Conservation (phyloP, 2,113 vertebrate genomes). For the Indicator indicator region DNA sequence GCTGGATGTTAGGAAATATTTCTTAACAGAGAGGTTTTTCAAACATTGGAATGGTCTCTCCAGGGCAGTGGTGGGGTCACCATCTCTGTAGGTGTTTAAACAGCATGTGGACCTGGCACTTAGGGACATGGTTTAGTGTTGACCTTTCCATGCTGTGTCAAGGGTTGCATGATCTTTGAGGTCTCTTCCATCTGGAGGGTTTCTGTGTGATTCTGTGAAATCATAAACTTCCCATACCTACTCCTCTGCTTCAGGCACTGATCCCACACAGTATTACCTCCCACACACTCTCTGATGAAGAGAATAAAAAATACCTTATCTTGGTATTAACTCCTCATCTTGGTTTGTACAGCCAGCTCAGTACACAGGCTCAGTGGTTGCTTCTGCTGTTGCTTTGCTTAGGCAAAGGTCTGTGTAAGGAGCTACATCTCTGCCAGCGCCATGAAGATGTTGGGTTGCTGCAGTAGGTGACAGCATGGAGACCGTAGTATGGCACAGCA, state of each 20-base stretch:
- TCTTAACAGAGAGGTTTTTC: no score
- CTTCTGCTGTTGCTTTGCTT: neutral
- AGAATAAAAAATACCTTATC: neutral
- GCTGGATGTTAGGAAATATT: no score
- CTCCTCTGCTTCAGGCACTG: neutral
- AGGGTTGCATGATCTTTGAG: no score
- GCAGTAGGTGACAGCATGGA: neutral
- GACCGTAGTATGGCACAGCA: accelerated
- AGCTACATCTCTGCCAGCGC: neutral
- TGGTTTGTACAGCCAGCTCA: neutral
- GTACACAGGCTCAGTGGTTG: neutral
- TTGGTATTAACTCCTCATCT: neutral
- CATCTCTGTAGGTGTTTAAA: no score
- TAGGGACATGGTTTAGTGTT: no score
- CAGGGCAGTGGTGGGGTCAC: no score
- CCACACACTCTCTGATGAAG: neutral
- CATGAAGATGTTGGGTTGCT: neutral
- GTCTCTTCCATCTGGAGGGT: no score
- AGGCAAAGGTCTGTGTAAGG: neutral
- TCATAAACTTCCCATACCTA: neutral
- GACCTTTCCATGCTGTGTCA: no score
- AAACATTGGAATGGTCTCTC: no score
- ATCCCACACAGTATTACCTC: neutral
- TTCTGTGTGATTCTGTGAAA: neutral
- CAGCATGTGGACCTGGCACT: no score